Evolutionary conservation across 2,888 invertebrate species (phyloP).

Genomic region (Xanthorhoe spadicearia): DNA sequence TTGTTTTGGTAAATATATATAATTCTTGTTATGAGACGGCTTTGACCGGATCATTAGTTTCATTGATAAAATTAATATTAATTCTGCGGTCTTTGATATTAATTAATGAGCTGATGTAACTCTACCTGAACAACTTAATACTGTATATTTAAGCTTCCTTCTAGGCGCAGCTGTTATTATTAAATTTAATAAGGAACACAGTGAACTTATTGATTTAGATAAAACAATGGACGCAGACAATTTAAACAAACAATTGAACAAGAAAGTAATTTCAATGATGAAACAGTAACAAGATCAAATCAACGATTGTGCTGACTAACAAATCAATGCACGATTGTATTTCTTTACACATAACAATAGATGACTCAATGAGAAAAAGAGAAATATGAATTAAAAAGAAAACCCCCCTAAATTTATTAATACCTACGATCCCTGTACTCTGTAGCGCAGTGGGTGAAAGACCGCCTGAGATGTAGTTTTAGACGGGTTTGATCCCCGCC

Average conservation of each 20-base stretch:
- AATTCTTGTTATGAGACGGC: slow-evolving; percentile 51
- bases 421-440: no score
- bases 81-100: slow-evolving; percentile 26
- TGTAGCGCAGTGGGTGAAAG: background rate
- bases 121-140: slow-evolving; percentile 28
- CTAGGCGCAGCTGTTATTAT: slow-evolving; percentile 22
- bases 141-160: slow-evolving; percentile 15
- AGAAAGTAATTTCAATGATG: slow-evolving; percentile 40
- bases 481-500: no score
- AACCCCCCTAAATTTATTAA: background rate
- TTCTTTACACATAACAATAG: slow-evolving; percentile 30
- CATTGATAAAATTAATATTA: slow-evolving; percentile 36
- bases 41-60: slow-evolving; percentile 46
- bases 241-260: slow-evolving; percentile 41
- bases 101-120: slow-evolving; percentile 32
- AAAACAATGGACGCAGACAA: slow-evolving; percentile 39
- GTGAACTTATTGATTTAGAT: slow-evolving; percentile 26
- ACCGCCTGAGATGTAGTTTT: no score
- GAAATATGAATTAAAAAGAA: background rate
- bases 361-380: slow-evolving; percentile 32
- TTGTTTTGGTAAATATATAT: slow-evolving; percentile 50
- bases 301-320: slow-evolving; percentile 42
- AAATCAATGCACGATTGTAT: slow-evolving; percentile 41
- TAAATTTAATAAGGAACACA: slow-evolving; percentile 22
- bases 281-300: slow-evolving; percentile 44